These are phyloP conservation scores for Aegithalos caudatus DNA, from an alignment of 2,113 vertebrate genomes.

Conservation along the genomic window DNA sequence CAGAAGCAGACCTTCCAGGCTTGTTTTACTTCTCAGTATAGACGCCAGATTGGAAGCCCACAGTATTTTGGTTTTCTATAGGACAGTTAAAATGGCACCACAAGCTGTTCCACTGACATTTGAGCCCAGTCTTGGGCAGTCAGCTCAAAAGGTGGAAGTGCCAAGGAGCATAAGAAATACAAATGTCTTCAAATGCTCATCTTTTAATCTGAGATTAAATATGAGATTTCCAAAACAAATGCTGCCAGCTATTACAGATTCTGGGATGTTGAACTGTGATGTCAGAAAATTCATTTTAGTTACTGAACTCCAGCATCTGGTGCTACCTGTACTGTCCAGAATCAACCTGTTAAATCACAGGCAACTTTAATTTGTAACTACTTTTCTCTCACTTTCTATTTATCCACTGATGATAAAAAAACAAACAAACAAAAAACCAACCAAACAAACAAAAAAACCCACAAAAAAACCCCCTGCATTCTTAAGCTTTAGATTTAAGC, in stretches of 20 bases:
- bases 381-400: neutral
- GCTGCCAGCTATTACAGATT: neutral
- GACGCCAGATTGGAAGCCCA: neutral
- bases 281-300: neutral
- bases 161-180: neutral
- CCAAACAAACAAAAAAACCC: too few species aligned
- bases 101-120: neutral
- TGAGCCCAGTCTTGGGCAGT: neutral
- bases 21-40: neutral
- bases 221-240: neutral
- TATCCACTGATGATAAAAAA: neutral
- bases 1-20: conserved; percentile 6
- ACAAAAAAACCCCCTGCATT: neutral
- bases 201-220: neutral
- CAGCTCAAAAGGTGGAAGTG: neutral
- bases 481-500: neutral
- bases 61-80: neutral
- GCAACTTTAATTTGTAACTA: neutral
- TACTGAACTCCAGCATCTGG: neutral
- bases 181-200: neutral
- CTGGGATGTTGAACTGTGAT: neutral
- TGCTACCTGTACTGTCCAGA: neutral
- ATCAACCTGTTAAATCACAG: neutral
- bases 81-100: neutral
- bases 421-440: too few species aligned